Evolutionary conservation across 2,888 invertebrate species (phyloP), one percentile per base, ranked within the genome.

Genomic region (Oscheius onirici): DNA sequence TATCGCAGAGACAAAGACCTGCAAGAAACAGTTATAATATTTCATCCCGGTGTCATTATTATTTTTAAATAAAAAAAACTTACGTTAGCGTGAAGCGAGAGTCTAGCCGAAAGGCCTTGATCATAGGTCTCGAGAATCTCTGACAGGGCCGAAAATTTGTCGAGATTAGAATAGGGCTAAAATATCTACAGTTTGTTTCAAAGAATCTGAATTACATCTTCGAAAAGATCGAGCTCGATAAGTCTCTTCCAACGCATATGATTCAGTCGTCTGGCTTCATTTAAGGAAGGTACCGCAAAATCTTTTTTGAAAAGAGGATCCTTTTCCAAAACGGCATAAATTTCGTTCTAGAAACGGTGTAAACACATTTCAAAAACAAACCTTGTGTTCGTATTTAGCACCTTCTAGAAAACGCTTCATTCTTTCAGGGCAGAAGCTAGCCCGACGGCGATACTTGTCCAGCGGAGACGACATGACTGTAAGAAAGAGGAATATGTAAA

Each of bases 371-470:
- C 41, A 22, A 58, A 0, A 72, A n/a, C n/a, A n/a, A 68, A 95
- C 95, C 92, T 94, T 94, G 73, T 92, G 91, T 87, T 91, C 91
- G 41, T 95, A 88, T 75, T 91, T 89, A 61, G 92, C 92, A 77
- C 93, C 93, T 88, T 94, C 94, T 73, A 95, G 90, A 67, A 93
- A 91, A 52, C 93, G 87, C 87, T 92, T 93, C 88, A 96, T 90
- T 75, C 91, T 91, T 88, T 94, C 94, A 94, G 95, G 95, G 87
- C 94, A 91, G 85, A 95, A 95, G 17, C 92, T 92, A 0, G 94
- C 92, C 77, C 91, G 91, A 80, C 92, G 92, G 80, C 95, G 91
- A 88, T 93, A 95, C 0, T 85, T 89, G 87, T 93, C 93, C 78
- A 95, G 89, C 8, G 95, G 94, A 57, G 58, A 69, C 5, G 65